phyloP scores from a whole-genome alignment of 2,113 vertebrate species.

The Indri indri region DNA sequence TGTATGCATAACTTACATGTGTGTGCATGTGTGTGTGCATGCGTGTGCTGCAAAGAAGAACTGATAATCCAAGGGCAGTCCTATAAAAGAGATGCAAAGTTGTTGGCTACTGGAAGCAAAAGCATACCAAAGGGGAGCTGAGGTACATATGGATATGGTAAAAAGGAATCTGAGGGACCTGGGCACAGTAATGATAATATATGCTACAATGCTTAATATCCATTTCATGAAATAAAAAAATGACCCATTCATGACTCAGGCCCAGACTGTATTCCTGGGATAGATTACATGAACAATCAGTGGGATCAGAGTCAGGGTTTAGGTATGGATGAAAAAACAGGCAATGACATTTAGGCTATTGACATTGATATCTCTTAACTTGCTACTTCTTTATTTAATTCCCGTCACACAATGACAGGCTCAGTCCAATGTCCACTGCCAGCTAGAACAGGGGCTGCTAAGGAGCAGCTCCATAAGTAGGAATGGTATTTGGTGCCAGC shows the following conservation, averaged over 20 bases:
- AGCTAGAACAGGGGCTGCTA: not conserved
- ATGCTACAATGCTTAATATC: not conserved
- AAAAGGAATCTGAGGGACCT: not conserved
- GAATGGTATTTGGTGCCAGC: not conserved
- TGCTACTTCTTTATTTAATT: not conserved
- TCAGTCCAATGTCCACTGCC: not conserved
- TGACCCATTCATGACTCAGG: not conserved
- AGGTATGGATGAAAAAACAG: not conserved
- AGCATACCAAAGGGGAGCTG: not conserved
- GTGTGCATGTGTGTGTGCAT: not conserved
- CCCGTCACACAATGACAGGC: not conserved
- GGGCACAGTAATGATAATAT: not conserved
- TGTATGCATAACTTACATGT: not conserved
- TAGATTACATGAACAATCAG: not conserved
- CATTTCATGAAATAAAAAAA: constrained; percentile 3
- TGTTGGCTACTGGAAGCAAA: not conserved
- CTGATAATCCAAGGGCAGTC: not conserved
- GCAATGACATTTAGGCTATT: not conserved
- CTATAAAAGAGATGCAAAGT: not conserved
- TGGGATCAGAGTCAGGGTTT: not conserved
- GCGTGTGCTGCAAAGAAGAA: not conserved
- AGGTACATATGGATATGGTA: not conserved
- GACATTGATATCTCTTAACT: not conserved
- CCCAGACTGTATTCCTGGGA: not conserved
- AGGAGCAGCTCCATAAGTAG: not conserved